Conservation (phyloP, 2,888 invertebrate species). For the Brachylomia viminalis region DNA sequence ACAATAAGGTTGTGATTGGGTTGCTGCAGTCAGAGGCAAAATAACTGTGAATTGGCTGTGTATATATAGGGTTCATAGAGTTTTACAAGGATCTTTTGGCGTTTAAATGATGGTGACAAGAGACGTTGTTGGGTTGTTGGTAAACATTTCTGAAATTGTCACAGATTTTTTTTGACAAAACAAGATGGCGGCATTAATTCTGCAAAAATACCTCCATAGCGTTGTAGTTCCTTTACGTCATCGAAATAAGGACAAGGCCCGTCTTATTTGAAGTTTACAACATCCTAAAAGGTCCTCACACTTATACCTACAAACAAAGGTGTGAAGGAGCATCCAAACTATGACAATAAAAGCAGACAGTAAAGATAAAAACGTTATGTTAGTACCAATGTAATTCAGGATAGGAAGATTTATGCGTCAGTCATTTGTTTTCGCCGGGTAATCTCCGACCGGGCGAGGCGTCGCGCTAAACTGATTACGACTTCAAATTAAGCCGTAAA, state of each 20-base stretch:
- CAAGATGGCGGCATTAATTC: background rate
- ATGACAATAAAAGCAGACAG: slow-evolving; percentile 70
- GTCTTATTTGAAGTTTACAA: slow-evolving; percentile 26
- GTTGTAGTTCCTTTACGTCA: background rate
- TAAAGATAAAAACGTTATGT: slow-evolving; percentile 77
- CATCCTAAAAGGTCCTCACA: slow-evolving; percentile 31
- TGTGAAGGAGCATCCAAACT: slow-evolving; percentile 67
- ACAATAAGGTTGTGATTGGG: too few relatives aligned
- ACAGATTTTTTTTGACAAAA: background rate
- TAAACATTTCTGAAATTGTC: background rate
- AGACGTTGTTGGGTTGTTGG: background rate
- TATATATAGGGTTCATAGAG: background rate
- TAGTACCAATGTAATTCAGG: slow-evolving; percentile 76
- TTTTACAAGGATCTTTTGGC: background rate
- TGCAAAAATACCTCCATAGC: background rate
- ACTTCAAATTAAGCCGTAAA: slow-evolving; percentile 89
- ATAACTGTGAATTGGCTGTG: background rate
- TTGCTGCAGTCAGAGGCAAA: too few relatives aligned
- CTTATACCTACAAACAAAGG: slow-evolving; percentile 39
- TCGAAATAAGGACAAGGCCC: slow-evolving; percentile 4
- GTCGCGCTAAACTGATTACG: slow-evolving; percentile 88
- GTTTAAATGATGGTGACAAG: background rate
- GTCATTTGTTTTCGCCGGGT: slow-evolving; percentile 85
- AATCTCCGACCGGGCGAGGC: slow-evolving; percentile 80
- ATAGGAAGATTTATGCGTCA: slow-evolving; percentile 82